A percentile compares a stretch with the other conserved stretches of the same genome.
These are phyloP conservation scores for Mormyrus lacerda DNA, from an alignment of 2,113 vertebrate species.

Conservation along the genomic window DNA sequence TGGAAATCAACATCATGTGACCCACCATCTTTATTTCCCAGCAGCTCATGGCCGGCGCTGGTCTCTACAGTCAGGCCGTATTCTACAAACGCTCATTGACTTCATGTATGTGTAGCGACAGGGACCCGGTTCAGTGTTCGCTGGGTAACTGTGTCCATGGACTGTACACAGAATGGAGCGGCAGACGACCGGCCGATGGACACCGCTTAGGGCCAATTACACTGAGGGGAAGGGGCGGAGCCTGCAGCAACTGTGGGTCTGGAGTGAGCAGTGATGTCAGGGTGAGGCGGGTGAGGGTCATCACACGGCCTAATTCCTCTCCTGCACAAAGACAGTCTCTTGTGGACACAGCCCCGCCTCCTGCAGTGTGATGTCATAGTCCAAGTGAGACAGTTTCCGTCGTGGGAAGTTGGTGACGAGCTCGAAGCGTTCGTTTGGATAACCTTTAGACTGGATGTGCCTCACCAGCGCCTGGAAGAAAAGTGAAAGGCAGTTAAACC, in stretches of 20 bases:
- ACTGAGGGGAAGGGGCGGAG: conserved; percentile 5
- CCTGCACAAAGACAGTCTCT: conserved; percentile 99
- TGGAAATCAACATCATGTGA: not conserved
- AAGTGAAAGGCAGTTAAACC: conserved; percentile 1
- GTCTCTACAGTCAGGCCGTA: not conserved
- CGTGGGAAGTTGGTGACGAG: conserved; percentile 98
- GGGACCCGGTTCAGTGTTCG: conserved; percentile 20
- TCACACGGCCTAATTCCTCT: conserved; percentile 78
- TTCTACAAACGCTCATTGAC: not conserved
- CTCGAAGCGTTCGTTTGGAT: conserved; percentile 96
- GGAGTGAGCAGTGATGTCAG: not conserved
- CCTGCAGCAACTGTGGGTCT: not conserved
- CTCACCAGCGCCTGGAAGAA: conserved; percentile 79
- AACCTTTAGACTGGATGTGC: conserved; percentile 92
- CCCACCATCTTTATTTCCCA: not conserved
- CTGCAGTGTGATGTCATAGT: conserved; percentile 97
- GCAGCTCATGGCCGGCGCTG: not conserved
- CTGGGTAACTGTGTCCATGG: not conserved
- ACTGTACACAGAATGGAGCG: not conserved
- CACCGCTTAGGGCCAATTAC: not conserved
- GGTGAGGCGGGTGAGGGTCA: not conserved
- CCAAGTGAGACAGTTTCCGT: conserved; percentile 93
- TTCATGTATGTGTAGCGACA: not conserved
- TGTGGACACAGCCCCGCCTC: conserved; percentile 97
- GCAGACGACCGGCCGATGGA: not conserved